A percentile compares a stretch with the other conserved stretches of the same genome.
phyloP scores from a whole-genome alignment of 2,888 invertebrate genomes.

The Conistra vaccinii region DNA sequence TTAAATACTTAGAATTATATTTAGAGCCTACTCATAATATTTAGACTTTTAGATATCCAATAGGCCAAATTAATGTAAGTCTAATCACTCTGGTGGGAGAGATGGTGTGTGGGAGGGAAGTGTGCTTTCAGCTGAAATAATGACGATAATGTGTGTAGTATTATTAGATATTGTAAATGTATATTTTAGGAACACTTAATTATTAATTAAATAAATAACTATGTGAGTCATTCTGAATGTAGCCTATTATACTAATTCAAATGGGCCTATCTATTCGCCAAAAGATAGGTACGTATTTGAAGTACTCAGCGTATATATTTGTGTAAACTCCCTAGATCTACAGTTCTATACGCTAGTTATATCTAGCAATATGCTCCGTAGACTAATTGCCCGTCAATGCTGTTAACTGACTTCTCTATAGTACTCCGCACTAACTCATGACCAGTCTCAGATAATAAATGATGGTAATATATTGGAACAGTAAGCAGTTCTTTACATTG shows the following conservation, averaged over 20 bases:
- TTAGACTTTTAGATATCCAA: neutral
- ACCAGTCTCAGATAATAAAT: slow-evolving; percentile 23
- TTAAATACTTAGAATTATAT: neutral
- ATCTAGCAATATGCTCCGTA: neutral
- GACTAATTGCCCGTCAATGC: slow-evolving; percentile 1
- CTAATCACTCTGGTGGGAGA: neutral
- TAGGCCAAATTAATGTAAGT: neutral
- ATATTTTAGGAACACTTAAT: too few relatives aligned
- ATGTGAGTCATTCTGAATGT: neutral
- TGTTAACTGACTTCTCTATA: slow-evolving; percentile 2
- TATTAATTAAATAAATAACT: neutral
- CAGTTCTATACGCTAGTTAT: too few relatives aligned
- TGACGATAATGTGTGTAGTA: too few relatives aligned
- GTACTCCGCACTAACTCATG: neutral
- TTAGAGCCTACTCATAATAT: neutral
- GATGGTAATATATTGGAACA: neutral
- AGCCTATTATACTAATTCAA: neutral
- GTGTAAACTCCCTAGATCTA: neutral
- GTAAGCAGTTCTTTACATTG: slow-evolving; percentile 11
- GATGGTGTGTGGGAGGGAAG: neutral
- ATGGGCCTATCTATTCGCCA: neutral
- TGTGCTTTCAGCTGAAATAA: too few relatives aligned
- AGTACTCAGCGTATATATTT: neutral
- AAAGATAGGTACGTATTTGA: neutral
- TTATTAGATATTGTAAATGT: too few relatives aligned